These are phyloP conservation scores for Eubucco bourcierii DNA, from an alignment of 2,113 vertebrate genomes.

Conservation along the genomic window DNA sequence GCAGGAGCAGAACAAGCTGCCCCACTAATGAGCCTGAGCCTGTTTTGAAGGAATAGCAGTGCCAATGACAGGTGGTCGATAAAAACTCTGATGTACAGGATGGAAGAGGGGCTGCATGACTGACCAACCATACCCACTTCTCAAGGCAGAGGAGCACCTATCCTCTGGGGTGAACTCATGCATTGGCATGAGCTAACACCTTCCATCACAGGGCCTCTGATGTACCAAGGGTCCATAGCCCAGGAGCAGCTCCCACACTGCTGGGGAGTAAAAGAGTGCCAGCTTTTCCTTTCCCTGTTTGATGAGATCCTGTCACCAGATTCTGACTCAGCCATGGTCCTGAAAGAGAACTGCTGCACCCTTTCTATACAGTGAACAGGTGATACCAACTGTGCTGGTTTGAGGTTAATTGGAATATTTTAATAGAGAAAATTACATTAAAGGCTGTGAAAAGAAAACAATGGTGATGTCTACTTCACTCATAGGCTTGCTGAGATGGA, in stretches of 20 bases:
- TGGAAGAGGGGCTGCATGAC: neutral
- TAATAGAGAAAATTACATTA: too few relatives aligned
- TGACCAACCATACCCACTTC: neutral
- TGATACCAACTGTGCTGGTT: neutral
- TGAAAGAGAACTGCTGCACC: rapidly evolving
- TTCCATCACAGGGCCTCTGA: rapidly evolving
- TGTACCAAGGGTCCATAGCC: neutral
- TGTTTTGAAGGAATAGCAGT: neutral
- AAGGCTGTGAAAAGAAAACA: too few relatives aligned
- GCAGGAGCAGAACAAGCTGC: neutral
- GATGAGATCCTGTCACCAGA: neutral
- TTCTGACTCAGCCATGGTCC: neutral
- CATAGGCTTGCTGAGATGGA: too few relatives aligned
- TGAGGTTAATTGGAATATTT: too few relatives aligned
- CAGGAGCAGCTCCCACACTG: neutral
- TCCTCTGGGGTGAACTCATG: neutral
- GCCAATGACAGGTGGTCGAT: neutral
- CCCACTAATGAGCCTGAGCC: neutral
- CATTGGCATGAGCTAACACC: neutral
- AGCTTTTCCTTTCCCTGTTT: neutral
- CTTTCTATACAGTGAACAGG: rapidly evolving
- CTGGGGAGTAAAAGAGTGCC: neutral
- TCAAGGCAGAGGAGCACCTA: rapidly evolving
- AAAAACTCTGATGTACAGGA: neutral
- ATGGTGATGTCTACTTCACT: too few relatives aligned